Evolutionary conservation across 2,797 vertebrate genomes (phyloP), one percentile per base, ranked within the genome.

Genomic region (Falco cherrug): DNA sequence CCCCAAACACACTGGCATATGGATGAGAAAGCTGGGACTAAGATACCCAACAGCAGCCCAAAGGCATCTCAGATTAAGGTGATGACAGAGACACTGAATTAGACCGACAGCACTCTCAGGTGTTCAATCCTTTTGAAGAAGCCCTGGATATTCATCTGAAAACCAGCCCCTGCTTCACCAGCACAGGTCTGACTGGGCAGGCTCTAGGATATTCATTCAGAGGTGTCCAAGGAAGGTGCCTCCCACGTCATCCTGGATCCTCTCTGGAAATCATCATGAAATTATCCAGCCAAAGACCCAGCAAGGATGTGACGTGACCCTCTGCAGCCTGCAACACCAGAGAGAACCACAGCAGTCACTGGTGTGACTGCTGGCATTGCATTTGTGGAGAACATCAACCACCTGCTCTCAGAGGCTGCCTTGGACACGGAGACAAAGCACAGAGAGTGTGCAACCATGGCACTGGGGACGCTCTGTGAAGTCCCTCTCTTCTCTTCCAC

Each of bases 381-480:
- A 25, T 28, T 71, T 57, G 28, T 5, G 10, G 31, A 75, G 39
- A 95, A 63, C 31, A 73, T 26, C 71, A 65, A 45, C 29, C 43
- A 65, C 8, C 6, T 0, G 0, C n/a, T 64, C 54, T 47, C 3
- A 9, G n/a, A 61, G n/a, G 41, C 67, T 88, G 77, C 31, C 74
- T 80, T 29, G 35, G 35, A 80, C 51, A 53, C 0, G 1, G 64
- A 70, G 82, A 80, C 33, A 51, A 81, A 86, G 68, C 29, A 35
- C 3, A 82, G 15, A 29, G 29, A 41, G 25, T 16, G 11, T 4
- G 4, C 33, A 78, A n/a, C 33, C 9, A 3, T 2, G 6, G 45
- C 45, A 45, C 39, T 35, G 37, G 56, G 17, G 76, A 75, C 0
- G 7, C 45, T 77, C 67, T 69, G 54, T 75, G 69, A 47, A 61